These are phyloP conservation scores for Dastarcus helophoroides DNA, from an alignment of 2,888 invertebrate genomes.

Conservation along the genomic window DNA sequence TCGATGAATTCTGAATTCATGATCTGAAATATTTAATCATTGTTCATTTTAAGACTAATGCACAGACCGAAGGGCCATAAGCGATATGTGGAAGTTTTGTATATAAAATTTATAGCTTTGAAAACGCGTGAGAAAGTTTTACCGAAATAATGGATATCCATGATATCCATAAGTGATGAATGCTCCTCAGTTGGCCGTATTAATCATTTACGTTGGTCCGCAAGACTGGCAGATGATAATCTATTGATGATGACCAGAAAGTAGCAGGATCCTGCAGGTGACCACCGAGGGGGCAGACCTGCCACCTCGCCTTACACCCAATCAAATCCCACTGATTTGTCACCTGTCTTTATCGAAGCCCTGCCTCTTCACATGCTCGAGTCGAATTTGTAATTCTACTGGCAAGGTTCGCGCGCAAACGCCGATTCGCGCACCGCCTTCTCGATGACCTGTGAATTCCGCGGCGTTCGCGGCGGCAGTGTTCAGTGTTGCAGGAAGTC, in stretches of 20 bases:
- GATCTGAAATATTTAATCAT: too few species aligned
- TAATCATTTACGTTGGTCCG: constrained; percentile 27
- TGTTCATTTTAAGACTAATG: too few species aligned
- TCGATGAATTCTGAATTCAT: too few species aligned
- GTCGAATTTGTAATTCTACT: constrained; percentile 29
- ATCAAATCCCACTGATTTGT: constrained; percentile 33
- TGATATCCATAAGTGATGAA: constrained; percentile 29
- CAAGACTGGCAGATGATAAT: constrained; percentile 16
- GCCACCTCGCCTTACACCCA: constrained; percentile 29
- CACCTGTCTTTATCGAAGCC: constrained; percentile 33
- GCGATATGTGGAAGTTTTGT: constrained; percentile 12
- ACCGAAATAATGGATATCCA: constrained; percentile 20
- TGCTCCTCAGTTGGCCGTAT: constrained; percentile 28
- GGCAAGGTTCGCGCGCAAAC: constrained; percentile 31
- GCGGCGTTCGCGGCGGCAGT: constrained; percentile 27
- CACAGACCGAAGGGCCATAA: too few species aligned
- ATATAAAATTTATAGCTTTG: constrained; percentile 17
- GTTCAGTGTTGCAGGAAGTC: constrained; percentile 24
- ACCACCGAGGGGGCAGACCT: constrained; percentile 28
- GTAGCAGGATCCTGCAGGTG: constrained; percentile 19
- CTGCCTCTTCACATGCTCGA: constrained; percentile 30
- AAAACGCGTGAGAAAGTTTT: constrained; percentile 17
- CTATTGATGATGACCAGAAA: constrained; percentile 21
- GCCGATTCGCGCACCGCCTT: constrained; percentile 28
- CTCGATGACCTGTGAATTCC: constrained; percentile 29